These are phyloP conservation scores for Oxyteleia sp. DNA, from an alignment of 2,888 invertebrate genomes.

Conservation along the genomic window DNA sequence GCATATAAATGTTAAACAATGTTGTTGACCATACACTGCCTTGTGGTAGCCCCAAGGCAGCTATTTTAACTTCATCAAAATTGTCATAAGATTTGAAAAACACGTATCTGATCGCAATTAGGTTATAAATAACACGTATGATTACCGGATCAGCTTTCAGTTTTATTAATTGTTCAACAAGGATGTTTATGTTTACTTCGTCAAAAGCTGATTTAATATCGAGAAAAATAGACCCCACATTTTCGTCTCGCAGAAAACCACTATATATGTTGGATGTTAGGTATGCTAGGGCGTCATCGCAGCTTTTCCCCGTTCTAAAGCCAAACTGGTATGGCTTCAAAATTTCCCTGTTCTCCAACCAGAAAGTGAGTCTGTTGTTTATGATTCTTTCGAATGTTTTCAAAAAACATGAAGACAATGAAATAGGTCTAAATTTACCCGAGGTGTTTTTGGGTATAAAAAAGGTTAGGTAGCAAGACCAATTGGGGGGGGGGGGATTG, in stretches of 20 bases:
- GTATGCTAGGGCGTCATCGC: background rate
- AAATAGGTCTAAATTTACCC: too few species aligned
- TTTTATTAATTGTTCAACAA: background rate
- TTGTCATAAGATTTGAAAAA: background rate
- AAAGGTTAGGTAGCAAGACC: conserved; percentile 9
- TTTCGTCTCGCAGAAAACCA: background rate
- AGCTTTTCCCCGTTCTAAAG: background rate
- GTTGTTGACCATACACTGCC: conserved; percentile 10
- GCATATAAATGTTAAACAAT: too few species aligned
- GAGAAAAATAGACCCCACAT: background rate
- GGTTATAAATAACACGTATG: background rate
- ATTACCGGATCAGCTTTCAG: too few species aligned
- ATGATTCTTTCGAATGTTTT: too few species aligned
- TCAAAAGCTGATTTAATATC: conserved; percentile 12
- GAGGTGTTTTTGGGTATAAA: conserved; percentile 26
- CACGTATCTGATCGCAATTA: background rate
- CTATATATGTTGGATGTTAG: conserved; percentile 1
- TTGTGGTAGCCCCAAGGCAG: conserved; percentile 4
- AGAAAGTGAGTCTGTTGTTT: too few species aligned
- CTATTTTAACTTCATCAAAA: background rate
- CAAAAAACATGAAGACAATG: conserved; percentile 11
- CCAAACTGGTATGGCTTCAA: too few species aligned
- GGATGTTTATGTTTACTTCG: background rate
- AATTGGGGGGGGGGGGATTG: background rate
- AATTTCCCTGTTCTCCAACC: too few species aligned